A percentile compares a stretch with the other conserved stretches of the same genome.
These are phyloP conservation scores for Pristionchus mayeri DNA, from an alignment of 2,888 invertebrate genomes.

Conservation along the genomic window DNA sequence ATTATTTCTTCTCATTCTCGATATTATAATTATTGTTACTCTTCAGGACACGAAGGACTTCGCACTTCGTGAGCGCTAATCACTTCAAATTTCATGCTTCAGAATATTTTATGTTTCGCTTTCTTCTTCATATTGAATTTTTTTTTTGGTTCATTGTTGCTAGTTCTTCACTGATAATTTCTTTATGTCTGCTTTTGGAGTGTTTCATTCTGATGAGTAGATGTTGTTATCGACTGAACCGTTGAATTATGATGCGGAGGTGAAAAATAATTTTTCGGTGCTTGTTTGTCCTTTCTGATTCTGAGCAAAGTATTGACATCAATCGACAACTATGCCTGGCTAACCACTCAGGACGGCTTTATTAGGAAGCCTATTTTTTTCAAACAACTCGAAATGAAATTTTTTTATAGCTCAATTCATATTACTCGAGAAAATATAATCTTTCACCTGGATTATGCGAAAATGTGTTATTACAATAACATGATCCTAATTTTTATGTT, in stretches of 20 bases:
- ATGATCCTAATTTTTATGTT: too few species aligned
- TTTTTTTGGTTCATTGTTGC: background rate
- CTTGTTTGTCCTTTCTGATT: background rate
- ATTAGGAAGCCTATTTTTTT: too few species aligned
- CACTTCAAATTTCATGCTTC: background rate
- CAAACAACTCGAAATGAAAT: too few species aligned
- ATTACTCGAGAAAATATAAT: too few species aligned
- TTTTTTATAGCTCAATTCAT: too few species aligned
- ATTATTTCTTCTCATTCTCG: background rate
- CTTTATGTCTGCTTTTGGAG: slow-evolving; percentile 8
- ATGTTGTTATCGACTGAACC: slow-evolving; percentile 30
- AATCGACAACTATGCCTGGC: too few species aligned
- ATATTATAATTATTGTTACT: background rate
- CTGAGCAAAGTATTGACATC: background rate
- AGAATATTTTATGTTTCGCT: background rate
- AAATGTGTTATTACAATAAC: too few species aligned
- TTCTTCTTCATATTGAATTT: background rate
- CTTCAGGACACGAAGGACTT: slow-evolving; percentile 1
- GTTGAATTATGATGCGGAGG: background rate
- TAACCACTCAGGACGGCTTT: too few species aligned
- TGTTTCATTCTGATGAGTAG: slow-evolving; percentile 38
- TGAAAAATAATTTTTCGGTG: background rate
- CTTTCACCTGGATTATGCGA: too few species aligned
- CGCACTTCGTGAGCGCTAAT: slow-evolving; percentile 25
- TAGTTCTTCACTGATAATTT: slow-evolving; percentile 1